Percentiles rank a stretch among this genome's conserved stretches.
Evolutionary conservation across 2,113 vertebrate species (phyloP).

Genomic region (Oplegnathus fasciatus): DNA sequence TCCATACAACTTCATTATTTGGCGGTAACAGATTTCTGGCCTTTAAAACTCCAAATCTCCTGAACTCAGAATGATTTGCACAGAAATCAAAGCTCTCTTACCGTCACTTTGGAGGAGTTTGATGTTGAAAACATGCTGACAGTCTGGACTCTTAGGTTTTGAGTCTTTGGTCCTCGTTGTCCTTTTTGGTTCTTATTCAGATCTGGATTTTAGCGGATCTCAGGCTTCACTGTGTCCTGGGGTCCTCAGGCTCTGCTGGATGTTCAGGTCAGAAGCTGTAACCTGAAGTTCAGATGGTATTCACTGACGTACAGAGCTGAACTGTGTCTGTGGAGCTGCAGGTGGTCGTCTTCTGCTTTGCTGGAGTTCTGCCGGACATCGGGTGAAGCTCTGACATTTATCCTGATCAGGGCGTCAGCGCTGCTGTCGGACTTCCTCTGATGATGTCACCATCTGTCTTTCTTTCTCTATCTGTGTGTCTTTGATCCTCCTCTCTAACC

Average conservation of each 20-base stretch:
- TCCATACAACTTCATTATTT: no score
- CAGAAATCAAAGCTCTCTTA: constrained; percentile 9
- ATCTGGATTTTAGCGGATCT: not conserved
- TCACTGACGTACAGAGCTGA: not conserved
- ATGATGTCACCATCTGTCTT: constrained; percentile 52
- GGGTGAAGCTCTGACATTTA: constrained; percentile 38
- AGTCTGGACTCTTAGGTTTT: not conserved
- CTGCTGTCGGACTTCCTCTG: constrained; percentile 11
- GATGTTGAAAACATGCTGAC: constrained; percentile 34
- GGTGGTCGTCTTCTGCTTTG: not conserved
- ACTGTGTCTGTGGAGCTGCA: not conserved
- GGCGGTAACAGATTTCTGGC: no score
- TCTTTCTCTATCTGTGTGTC: not conserved
- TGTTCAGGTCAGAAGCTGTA: constrained; percentile 13
- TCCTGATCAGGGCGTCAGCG: not conserved
- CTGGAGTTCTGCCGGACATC: not conserved
- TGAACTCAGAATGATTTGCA: not conserved
- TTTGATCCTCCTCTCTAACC: constrained; percentile 60
- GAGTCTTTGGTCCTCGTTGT: not conserved
- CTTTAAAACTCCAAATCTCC: no score
- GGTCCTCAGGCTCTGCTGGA: constrained; percentile 22
- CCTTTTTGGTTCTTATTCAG: not conserved
- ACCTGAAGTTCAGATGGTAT: not conserved
- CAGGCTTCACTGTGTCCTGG: not conserved
- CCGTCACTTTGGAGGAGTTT: constrained; percentile 25